Evolutionary conservation across 2,888 invertebrate genomes (phyloP).

Genomic region (Campopleginae sp.): DNA sequence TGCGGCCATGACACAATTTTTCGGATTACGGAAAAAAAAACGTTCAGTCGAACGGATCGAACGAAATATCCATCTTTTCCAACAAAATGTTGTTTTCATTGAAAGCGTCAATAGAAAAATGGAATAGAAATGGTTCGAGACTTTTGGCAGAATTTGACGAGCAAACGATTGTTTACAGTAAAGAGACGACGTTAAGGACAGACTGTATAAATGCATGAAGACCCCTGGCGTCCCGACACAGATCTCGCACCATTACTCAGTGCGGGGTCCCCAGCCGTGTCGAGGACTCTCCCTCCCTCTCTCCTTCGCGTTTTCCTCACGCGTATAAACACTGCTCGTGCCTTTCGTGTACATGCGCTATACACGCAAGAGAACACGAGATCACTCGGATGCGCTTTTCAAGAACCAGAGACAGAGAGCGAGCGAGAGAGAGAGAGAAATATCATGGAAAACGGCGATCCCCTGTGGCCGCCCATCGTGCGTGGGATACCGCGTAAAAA

Average conservation of each 20-base stretch:
- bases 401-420: conserved; percentile 9
- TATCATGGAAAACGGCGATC: conserved; percentile 39
- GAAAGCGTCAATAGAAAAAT: too few species aligned
- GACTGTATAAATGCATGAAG: conserved; percentile 54
- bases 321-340: conserved; percentile 64
- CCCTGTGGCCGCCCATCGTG: conserved; percentile 81
- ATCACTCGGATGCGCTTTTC: conserved; percentile 62
- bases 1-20: too few species aligned
- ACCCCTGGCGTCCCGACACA: conserved; percentile 75
- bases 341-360: conserved; percentile 49
- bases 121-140: background rate
- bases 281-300: conserved; percentile 12
- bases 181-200: background rate
- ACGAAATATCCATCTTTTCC: too few species aligned
- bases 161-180: background rate
- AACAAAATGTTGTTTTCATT: too few species aligned
- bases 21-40: too few species aligned
- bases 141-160: background rate
- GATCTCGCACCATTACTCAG: conserved; percentile 82
- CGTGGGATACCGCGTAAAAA: conserved; percentile 82
- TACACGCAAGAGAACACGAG: conserved; percentile 55
- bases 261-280: conserved; percentile 53
- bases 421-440: conserved; percentile 49
- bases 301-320: background rate
- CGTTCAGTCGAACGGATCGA: too few species aligned